Evolutionary conservation across 2,888 invertebrate genomes (phyloP).

Genomic region (Erynnis tages): DNA sequence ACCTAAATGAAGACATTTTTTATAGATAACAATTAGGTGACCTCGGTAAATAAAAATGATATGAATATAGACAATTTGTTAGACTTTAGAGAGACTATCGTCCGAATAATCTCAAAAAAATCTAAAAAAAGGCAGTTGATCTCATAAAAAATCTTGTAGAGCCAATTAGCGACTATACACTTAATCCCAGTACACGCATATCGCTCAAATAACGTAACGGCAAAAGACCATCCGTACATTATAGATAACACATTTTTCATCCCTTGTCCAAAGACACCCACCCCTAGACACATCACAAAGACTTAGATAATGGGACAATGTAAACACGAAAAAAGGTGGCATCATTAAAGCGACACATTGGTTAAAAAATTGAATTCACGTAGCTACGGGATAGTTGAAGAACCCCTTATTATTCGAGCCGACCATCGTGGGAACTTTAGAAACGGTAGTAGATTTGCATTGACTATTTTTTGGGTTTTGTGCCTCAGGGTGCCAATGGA

Average conservation of each 20-base stretch:
- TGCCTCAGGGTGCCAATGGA: neutral
- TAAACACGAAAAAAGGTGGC: conserved; percentile 64
- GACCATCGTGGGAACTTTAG: conserved; percentile 50
- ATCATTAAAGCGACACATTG: conserved; percentile 68
- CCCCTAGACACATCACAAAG: conserved; percentile 58
- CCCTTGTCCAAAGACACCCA: conserved; percentile 68
- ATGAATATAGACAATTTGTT: neutral
- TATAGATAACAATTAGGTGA: no score
- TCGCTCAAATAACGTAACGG: conserved; percentile 49
- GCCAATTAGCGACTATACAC: conserved; percentile 46
- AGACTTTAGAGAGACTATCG: no score
- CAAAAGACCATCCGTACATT: conserved; percentile 50
- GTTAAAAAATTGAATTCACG: conserved; percentile 50
- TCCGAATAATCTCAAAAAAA: no score
- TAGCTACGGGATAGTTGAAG: conserved; percentile 38
- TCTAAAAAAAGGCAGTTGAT: neutral
- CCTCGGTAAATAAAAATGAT: no score
- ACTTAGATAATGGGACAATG: conserved; percentile 67
- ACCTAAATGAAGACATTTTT: no score
- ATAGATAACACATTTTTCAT: conserved; percentile 61
- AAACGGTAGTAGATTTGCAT: conserved; percentile 47
- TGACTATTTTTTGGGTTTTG: conserved; percentile 30
- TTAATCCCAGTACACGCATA: conserved; percentile 38
- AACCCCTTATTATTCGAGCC: conserved; percentile 29
- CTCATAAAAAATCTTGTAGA: conserved; percentile 45